These are phyloP conservation scores for Synergus japonicus DNA, from an alignment of 2,888 invertebrate genomes.

Conservation along the genomic window DNA sequence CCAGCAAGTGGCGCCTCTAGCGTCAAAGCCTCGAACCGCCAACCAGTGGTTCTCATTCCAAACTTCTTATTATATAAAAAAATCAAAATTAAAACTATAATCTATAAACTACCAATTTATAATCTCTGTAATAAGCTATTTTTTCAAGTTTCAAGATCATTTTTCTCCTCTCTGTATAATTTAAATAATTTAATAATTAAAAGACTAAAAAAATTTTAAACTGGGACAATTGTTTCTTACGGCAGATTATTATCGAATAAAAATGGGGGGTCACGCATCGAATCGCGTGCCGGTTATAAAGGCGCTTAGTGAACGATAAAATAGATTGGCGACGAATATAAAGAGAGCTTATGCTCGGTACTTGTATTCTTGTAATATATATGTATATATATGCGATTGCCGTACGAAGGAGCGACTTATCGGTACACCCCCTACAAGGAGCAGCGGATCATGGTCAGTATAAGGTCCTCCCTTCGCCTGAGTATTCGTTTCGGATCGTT, in stretches of 20 bases:
- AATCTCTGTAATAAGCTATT: not conserved
- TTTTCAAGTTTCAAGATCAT: not conserved
- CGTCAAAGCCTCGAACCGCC: not conserved
- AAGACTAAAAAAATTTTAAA: not conserved
- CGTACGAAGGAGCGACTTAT: conserved; percentile 62
- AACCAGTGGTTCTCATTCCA: conserved; percentile 30
- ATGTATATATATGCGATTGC: conserved; percentile 47
- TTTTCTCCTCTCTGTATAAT: not conserved
- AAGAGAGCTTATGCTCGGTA: not conserved
- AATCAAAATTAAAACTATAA: not conserved
- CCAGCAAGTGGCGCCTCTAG: conserved; percentile 48
- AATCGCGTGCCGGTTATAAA: not conserved
- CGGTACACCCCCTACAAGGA: conserved; percentile 68
- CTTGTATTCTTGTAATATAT: conserved; percentile 41
- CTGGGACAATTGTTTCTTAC: not conserved
- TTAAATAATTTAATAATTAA: not conserved
- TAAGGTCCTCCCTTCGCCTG: conserved; percentile 58
- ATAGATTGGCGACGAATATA: not conserved
- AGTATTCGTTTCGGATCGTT: conserved; percentile 61
- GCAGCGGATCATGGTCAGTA: conserved; percentile 64
- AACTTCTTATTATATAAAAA: not conserved
- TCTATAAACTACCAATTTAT: no score
- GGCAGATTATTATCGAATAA: not conserved
- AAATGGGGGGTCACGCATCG: not conserved
- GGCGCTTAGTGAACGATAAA: not conserved